Base-by-base conservation (phyloP, 1,140 invertebrate species). In the Carcinoscorpius rotundicauda region DNA sequence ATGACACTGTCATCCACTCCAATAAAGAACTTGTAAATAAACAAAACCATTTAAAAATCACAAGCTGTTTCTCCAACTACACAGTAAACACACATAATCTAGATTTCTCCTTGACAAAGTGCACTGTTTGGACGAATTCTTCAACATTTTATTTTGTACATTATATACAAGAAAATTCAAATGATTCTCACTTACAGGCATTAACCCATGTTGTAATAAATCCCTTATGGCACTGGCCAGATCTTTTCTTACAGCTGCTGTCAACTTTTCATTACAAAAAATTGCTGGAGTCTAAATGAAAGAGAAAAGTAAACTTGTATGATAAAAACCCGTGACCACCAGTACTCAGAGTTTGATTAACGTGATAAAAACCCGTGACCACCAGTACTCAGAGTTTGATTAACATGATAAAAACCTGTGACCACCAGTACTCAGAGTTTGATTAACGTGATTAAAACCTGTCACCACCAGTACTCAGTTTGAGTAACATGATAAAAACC, bases 151-250 rank as follows among this genome's bases (percentile, higher is more conserved):
- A 29, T 29, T 29, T 29, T 29, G 29, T 29, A 29, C 29, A 29
- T 29, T 29, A 29, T 2, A 29, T 29, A 29, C 29, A 29, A 29
- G 29, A 29, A 29, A 51, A 62, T 61, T 53, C 57, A 62, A 6
- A 61, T 68, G 52, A 61, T 62, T 52, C 49, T n/a, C 49, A 67
- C 74, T 76, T 74, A 83, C 80, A 64, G 81, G 78, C 73, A 86
- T 84, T 3, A 97, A 79, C 5, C 97, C 97, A 80, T 99, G 97
- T 76, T 98, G 88, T 56, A 99, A 84, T 5, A 99, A 80, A 76
- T 97, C 92, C 69, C 91, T 81, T 62, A 99, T 81, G 57, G 91
- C 88, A 48, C 88, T 81, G 48, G 93, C 87, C 51, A 99, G 81
- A 71, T 96, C 88, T 79, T 95, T 96, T 49, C 96, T 82, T 4